These are phyloP conservation scores for Lagocephalus sceleratus DNA, from an alignment of 2,797 vertebrate genomes.

Conservation along the genomic window DNA sequence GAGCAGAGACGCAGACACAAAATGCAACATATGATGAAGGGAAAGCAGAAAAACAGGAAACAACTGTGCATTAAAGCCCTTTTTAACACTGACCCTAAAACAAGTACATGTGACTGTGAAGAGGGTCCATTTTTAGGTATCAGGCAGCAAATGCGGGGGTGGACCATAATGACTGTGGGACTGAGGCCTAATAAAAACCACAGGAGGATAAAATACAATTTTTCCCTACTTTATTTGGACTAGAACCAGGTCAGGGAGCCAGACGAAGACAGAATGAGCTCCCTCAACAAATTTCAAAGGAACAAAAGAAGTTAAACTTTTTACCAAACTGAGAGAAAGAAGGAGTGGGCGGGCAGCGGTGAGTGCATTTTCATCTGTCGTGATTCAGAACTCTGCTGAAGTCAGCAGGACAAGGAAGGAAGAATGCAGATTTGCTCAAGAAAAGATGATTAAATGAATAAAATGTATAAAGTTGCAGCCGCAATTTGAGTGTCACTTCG, in stretches of 20 bases:
- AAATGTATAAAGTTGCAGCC: slow-evolving; percentile 8
- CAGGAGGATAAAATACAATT: slow-evolving; percentile 20
- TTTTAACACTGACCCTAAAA: too few relatives aligned
- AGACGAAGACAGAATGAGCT: background rate
- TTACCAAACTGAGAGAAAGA: slow-evolving; percentile 1
- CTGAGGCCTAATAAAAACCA: slow-evolving; percentile 46
- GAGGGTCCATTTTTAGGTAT: slow-evolving; percentile 28
- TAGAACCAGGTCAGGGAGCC: slow-evolving; percentile 12
- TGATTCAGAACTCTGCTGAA: slow-evolving; percentile 9
- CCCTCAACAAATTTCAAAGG: slow-evolving; percentile 22
- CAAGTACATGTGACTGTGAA: background rate
- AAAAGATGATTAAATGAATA: background rate
- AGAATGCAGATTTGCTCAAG: slow-evolving; percentile 4
- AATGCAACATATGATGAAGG: too few relatives aligned
- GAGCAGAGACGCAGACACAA: too few relatives aligned
- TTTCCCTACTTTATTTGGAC: slow-evolving; percentile 25
- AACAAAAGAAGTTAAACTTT: slow-evolving; percentile 27
- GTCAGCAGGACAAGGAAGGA: slow-evolving; percentile 6
- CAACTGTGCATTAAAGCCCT: too few relatives aligned
- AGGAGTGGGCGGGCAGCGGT: background rate
- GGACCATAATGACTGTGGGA: slow-evolving; percentile 50
- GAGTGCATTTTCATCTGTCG: slow-evolving; percentile 38
- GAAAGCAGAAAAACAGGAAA: too few relatives aligned
- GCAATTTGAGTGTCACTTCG: slow-evolving; percentile 9
- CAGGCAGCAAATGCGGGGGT: slow-evolving; percentile 15